Percentiles rank a stretch among this genome's conserved stretches.
Conservation (phyloP, 2,888 invertebrate species). For the Ectobius pallidus region DNA sequence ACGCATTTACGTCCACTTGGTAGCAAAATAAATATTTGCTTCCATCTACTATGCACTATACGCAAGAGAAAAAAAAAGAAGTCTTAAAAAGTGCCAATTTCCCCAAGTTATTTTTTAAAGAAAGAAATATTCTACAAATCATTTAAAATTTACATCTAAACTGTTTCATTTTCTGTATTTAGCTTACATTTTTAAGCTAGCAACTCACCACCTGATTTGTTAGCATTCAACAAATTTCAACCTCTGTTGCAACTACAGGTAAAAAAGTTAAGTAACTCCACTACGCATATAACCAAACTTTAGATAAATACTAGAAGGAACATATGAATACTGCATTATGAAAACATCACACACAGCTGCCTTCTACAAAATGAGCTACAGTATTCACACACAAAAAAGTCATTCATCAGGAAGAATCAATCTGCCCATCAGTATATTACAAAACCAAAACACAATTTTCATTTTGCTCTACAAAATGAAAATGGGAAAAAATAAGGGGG, state of each 20-base stretch:
- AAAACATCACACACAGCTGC: conserved; percentile 42
- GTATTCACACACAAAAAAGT: conserved; percentile 38
- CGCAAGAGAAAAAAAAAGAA: not conserved
- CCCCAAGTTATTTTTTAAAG: not conserved
- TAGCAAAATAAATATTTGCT: conserved; percentile 15
- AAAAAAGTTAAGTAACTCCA: conserved; percentile 23
- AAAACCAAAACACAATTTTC: not conserved
- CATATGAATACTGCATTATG: conserved; percentile 41
- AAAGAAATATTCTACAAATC: not conserved
- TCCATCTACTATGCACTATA: conserved; percentile 13
- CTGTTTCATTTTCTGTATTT: conserved; percentile 3
- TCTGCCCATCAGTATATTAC: conserved; percentile 20
- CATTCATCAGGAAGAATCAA: conserved; percentile 31
- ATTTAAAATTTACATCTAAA: not conserved
- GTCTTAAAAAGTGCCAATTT: conserved; percentile 9
- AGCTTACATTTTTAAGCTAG: not conserved
- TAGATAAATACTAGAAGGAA: conserved; percentile 41
- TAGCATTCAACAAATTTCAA: conserved; percentile 33
- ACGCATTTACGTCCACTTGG: conserved; percentile 3
- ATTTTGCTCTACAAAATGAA: conserved; percentile 35
- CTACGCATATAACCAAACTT: conserved; percentile 35
- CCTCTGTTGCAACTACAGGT: conserved; percentile 27
- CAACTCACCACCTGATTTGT: conserved; percentile 25
- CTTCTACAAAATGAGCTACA: conserved; percentile 39
- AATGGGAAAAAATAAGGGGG: conserved; percentile 28